phyloP scores from a whole-genome alignment of 2,888 invertebrate species.

The Chironomus tentans region DNA sequence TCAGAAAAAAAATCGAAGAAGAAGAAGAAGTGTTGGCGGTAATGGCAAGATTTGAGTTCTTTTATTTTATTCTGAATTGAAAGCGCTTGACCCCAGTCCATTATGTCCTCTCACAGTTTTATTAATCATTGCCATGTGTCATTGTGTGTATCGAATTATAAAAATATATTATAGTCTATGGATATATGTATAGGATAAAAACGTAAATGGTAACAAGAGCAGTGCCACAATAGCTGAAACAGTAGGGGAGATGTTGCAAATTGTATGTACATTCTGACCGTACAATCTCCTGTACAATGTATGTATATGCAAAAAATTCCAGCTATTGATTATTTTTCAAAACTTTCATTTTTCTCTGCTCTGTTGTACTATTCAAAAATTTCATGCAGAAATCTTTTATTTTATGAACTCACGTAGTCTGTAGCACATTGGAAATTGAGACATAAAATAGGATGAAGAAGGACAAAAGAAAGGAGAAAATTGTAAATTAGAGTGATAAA shows the following conservation, averaged over 20 bases:
- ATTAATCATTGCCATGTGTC: conserved; percentile 27
- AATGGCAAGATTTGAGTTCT: background rate
- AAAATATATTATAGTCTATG: background rate
- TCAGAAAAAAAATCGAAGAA: background rate
- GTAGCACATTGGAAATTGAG: background rate
- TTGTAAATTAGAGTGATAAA: conserved; percentile 8
- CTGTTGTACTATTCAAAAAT: background rate
- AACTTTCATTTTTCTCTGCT: background rate
- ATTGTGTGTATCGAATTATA: conserved; percentile 25
- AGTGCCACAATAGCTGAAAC: background rate
- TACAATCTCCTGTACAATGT: background rate
- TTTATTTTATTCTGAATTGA: background rate
- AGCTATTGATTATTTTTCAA: background rate
- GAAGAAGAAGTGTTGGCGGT: conserved; percentile 23
- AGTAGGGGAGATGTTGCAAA: background rate
- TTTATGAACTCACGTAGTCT: background rate
- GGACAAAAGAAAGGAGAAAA: background rate
- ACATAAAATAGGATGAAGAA: background rate
- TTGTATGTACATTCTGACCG: background rate
- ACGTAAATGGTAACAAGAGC: conserved; percentile 7
- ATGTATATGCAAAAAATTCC: background rate
- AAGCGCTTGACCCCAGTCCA: conserved; percentile 25
- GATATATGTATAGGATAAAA: background rate
- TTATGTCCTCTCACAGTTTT: conserved; percentile 21
- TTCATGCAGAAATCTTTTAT: background rate